phyloP scores from a whole-genome alignment of 2,113 vertebrate species.

The Panthera tigris region DNA sequence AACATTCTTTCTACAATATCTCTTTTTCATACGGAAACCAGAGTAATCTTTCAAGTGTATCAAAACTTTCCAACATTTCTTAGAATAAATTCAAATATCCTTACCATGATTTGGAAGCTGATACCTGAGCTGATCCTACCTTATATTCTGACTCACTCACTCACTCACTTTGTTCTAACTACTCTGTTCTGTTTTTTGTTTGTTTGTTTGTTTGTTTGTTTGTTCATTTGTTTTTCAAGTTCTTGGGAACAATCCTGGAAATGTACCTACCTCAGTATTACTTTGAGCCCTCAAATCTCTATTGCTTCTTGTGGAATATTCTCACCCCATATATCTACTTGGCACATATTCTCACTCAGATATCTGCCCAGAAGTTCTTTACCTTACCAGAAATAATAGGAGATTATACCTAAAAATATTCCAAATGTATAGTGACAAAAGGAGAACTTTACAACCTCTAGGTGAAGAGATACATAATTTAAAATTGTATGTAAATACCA shows the following conservation, averaged over 20 bases:
- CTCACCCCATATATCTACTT: background rate
- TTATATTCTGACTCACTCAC: background rate
- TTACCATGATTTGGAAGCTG: background rate
- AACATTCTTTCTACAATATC: background rate
- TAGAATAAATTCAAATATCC: background rate
- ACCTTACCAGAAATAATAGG: background rate
- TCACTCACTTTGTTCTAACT: background rate
- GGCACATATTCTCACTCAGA: background rate
- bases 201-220: background rate
- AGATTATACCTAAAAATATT: background rate
- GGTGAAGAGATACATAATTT: background rate
- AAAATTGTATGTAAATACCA: background rate
- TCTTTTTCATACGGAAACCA: background rate
- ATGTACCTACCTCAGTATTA: background rate
- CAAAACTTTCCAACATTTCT: background rate
- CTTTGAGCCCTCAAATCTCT: background rate
- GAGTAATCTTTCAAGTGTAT: background rate
- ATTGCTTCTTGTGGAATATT: background rate
- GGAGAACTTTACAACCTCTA: background rate
- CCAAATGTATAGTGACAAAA: background rate
- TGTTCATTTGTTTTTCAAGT: background rate
- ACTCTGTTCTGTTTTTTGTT: background rate
- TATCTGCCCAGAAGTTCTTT: background rate
- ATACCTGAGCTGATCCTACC: background rate
- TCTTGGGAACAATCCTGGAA: background rate